Evolutionary conservation across 1,140 invertebrate genomes (phyloP), one percentile per base, ranked within the genome.

Genomic region (Protaetia brevitarsis): DNA sequence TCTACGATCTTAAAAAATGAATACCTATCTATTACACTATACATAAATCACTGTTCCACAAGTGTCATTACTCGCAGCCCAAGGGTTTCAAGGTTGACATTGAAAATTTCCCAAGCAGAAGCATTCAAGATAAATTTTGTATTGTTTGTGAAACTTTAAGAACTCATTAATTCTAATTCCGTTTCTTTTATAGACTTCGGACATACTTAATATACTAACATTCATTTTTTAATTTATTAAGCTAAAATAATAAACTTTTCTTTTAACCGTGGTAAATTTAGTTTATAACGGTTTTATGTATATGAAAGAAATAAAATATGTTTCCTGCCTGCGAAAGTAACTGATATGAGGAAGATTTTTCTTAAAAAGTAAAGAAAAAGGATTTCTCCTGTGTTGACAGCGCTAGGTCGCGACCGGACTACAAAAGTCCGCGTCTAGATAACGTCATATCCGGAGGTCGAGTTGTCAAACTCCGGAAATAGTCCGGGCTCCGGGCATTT

Each of bases 371-470:
- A 23, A 51, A 51, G 41, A 31, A 59, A 59, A 59, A 59, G 29
- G 57, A 31, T 59, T 59, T 59, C 13, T 59, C 26, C 57, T 31
- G 57, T 59, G 57, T 62, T 36, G 60, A 62, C 60, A 68, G 64
- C 57, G 57, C 61, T 57, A 71, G 70, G 70, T 69, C 66, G 61
- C 66, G 64, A 67, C 29, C 63, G 61, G 45, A 66, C 61, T 60
- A 69, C 67, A 70, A 72, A 62, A 68, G 69, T 69, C 65, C 66
- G 57, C 65, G 69, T 71, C 71, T 66, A 73, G 75, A 77, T 77
- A 77, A 77, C 74, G 74, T 77, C 74, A 75, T 70, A 76, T 75
- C 75, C 75, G 73, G 74, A 73, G 75, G 74, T 75, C 73, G 74
- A 73, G 71, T 72, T 74, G 74, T 76, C 74, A 77, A 75, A 77